Conservation (phyloP, 2,113 vertebrate species). For the Nettapus auritus region DNA sequence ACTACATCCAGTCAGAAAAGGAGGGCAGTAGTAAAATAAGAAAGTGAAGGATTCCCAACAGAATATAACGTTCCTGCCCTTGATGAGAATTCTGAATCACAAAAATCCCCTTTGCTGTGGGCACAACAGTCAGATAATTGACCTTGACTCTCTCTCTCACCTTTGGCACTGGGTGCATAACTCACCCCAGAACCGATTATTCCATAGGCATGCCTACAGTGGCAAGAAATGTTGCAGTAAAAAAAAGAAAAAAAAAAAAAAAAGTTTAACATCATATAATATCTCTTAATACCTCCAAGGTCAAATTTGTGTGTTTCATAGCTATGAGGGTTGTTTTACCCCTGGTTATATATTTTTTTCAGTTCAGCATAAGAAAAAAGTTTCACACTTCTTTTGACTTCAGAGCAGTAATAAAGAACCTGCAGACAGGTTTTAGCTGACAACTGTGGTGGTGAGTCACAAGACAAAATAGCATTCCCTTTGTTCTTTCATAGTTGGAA, state of each 20-base stretch:
- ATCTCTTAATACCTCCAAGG: not conserved
- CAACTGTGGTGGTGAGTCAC: not conserved
- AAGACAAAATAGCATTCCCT: not conserved
- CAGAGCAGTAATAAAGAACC: not conserved
- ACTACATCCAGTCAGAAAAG: not conserved
- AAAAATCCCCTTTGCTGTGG: not conserved
- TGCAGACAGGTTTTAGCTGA: not conserved
- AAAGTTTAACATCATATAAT: not conserved
- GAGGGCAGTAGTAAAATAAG: not conserved
- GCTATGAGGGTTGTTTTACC: fast-evolving
- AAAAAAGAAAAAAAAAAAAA: not conserved
- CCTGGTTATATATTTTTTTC: not conserved
- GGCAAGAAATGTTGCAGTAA: not conserved
- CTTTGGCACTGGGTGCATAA: not conserved
- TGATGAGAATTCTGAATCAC: not conserved
- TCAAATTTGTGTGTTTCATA: not conserved
- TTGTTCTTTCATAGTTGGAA: not conserved
- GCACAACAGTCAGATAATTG: not conserved
- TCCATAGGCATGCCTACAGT: not conserved
- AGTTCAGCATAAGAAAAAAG: not conserved
- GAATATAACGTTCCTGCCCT: not conserved
- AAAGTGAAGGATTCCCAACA: not conserved
- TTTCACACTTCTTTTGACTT: not conserved
- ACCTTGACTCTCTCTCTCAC: constrained; percentile 22
- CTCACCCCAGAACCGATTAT: not conserved